Percentiles rank a stretch among this genome's conserved stretches.
Conservation (phyloP, 2,797 vertebrate genomes). For the Harpagifer antarcticus region DNA sequence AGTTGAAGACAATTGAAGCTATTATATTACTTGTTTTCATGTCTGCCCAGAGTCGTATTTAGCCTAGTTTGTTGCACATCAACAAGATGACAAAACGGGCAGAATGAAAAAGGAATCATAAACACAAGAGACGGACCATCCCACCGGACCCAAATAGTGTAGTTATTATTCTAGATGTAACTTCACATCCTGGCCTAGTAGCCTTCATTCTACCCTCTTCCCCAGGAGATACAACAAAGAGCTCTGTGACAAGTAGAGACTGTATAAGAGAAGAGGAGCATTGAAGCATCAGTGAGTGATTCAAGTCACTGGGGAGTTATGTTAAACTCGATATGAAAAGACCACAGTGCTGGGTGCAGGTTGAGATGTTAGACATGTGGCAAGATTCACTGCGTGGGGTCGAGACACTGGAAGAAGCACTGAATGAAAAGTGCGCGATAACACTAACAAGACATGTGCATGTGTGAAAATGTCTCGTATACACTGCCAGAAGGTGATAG, state of each 20-base stretch:
- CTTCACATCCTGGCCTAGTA: conserved; percentile 56
- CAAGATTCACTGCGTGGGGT: conserved; percentile 35
- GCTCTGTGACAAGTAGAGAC: conserved; percentile 66
- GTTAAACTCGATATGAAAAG: conserved; percentile 61
- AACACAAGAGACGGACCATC: conserved; percentile 27
- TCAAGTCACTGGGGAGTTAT: conserved; percentile 55
- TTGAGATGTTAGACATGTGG: conserved; percentile 19
- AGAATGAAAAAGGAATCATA: conserved; percentile 3
- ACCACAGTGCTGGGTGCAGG: conserved; percentile 31
- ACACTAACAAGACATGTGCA: conserved; percentile 10
- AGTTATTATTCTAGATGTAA: conserved; percentile 39
- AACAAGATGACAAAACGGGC: conserved; percentile 14
- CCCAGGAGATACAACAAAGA: conserved; percentile 63
- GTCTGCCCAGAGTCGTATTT: conserved; percentile 43
- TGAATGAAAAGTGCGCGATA: conserved; percentile 7
- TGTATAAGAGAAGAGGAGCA: conserved; percentile 45
- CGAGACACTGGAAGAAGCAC: conserved; percentile 25
- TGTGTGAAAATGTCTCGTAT: neutral
- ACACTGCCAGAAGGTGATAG: conserved; percentile 51
- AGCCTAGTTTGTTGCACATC: conserved; percentile 34
- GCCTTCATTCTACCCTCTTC: conserved; percentile 53
- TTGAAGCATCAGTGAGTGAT: conserved; percentile 55
- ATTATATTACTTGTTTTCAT: conserved; percentile 45
- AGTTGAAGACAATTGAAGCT: conserved; percentile 30
- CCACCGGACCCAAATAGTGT: conserved; percentile 26